Evolutionary conservation across 1,140 invertebrate genomes (phyloP), one percentile per base, ranked within the genome.

Genomic region (Chlorops oryzae): DNA sequence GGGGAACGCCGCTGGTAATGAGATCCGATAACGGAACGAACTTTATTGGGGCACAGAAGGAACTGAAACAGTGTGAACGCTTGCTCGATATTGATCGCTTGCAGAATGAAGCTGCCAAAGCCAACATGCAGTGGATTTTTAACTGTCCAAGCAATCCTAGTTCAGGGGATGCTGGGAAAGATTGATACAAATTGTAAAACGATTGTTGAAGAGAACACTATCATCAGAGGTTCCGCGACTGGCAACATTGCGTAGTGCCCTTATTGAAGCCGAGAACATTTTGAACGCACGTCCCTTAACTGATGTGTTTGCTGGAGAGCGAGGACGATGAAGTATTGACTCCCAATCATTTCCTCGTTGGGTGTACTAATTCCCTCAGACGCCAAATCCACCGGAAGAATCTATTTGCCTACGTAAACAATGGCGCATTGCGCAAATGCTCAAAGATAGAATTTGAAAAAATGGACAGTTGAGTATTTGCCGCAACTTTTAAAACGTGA

Each of bases 21-120:
- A 62, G 59, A 41, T 55, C 50, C 18, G 73, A 75, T 52, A 65
- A 66, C 48, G 72, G 62, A 0, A 70, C 62, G 2, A 74, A 70
- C 47, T 73, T 74, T 45, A 41, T 61, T 10, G 62, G 61, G 3
- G 62, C 63, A 18, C 53, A 64, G 43, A 49, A 48, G 1, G 51
- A 68, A 42, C 50, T 72, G 7, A 28, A 44, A 13, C 42, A 20
- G 9, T 50, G 52, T 7, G 13, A 37, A 39, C 18, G 21, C 5
- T 21, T 37, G 3, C 38, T 27, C 13, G 45, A 45, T 25, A 20
- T 44, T 27, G 44, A 27, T 22, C 18, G 17, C 9, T 15, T 45
- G 7, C 12, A 6, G 13, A 27, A 35, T 4, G 17, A 54, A 15
- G 34, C 45, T 5, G 39, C 34, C 1, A 27, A 32, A 7, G 5